Evolutionary conservation across 23 tunicate genomes (phyloP), one percentile per base, ranked within the genome.

Genomic region (Aplidium turbinatum): DNA sequence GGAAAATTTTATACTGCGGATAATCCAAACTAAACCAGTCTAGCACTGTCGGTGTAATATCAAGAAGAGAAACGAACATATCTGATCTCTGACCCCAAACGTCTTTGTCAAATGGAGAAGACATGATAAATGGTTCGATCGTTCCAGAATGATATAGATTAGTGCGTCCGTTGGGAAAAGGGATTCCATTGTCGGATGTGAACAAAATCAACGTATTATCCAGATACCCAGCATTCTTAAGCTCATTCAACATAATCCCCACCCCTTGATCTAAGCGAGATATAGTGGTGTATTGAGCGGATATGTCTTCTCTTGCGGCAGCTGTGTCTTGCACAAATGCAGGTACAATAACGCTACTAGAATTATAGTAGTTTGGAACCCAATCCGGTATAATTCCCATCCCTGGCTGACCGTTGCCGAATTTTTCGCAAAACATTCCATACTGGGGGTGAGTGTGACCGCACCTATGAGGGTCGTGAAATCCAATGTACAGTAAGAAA

Each of bases 391-490:
- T 90, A 19, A 78, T 21, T 19, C 97, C 97, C 90, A 90, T 83
- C 35, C 87, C 87, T 7, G 84, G 75, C 19, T 84, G 72, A 26
- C 97, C 97, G 68, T 90, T 84, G 1, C 97, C 97, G 72, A 90
- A 90, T 45, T 90, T 84, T 55, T 90, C 97, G 84, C 97, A 90
- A 73, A 90, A 90, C 3, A 30, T 69, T 7, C 97, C 97, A 50
- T 78, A 90, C 55, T 84, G 85, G 18, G 90, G 90, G 24, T 83
- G 74, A 7, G 97, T 90, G 77, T 90, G 97, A 25, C 97, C 97
- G 53, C 97, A 90, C 25, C 97, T 53, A 63, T 90, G 97, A 1
- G 97, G 97, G 53, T 90, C 97, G 70, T 90, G 97, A 36, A 90
- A 90, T 0, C 87, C 87, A 31, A 82, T 82, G 74, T 89, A 89